Evolutionary conservation across 2,888 invertebrate genomes (phyloP).

Genomic region (Calameuta idolon): DNA sequence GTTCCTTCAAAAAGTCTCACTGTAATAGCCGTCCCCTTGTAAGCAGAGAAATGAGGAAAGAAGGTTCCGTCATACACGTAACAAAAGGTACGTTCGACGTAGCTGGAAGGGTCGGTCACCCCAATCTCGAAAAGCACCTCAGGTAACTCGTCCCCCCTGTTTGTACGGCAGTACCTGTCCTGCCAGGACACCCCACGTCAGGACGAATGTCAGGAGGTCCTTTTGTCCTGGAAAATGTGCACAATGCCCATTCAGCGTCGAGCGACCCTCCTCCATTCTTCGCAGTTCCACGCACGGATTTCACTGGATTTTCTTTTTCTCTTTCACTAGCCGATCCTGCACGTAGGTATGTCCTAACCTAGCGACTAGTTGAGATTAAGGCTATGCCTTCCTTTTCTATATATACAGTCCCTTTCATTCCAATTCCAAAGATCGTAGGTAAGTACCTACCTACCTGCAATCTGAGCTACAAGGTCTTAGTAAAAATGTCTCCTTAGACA

Average conservation of each 20-base stretch:
- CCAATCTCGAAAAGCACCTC: constrained; percentile 22
- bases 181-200: constrained; percentile 42
- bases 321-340: no score
- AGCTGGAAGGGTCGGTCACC: constrained; percentile 15
- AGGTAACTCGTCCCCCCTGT: constrained; percentile 38
- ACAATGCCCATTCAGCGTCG: constrained; percentile 38
- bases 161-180: constrained; percentile 42
- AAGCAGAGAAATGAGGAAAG: no score
- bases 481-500: no score
- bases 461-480: no score
- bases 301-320: constrained; percentile 4
- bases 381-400: no score
- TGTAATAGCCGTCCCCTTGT: no score
- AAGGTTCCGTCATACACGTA: no score
- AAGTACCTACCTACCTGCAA: no score
- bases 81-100: neutral
- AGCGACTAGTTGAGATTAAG: no score
- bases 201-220: constrained; percentile 42
- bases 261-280: constrained; percentile 5
- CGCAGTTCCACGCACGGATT: constrained; percentile 9
- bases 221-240: constrained; percentile 41
- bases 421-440: no score
- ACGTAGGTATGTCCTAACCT: no score
- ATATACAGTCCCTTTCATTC: no score
- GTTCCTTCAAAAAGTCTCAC: constrained; percentile 14